phyloP scores from a whole-genome alignment of 2,888 invertebrate species.

The Auanema freiburgensis region DNA sequence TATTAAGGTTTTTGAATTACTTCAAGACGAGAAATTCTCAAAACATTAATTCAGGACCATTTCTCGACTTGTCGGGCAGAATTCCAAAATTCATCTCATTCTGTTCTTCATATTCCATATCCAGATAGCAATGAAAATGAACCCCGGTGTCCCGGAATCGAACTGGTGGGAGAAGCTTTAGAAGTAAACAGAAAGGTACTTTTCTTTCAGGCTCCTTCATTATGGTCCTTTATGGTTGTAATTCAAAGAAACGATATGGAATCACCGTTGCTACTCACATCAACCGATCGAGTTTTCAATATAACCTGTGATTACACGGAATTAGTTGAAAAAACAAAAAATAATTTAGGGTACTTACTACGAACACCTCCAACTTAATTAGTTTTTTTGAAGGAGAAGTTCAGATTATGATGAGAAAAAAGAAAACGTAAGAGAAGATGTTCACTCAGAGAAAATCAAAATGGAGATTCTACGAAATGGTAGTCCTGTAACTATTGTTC shows the following conservation, averaged over 20 bases:
- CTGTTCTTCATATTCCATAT: slow-evolving; percentile 55
- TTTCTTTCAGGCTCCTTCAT: slow-evolving; percentile 39
- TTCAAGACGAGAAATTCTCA: slow-evolving; percentile 4
- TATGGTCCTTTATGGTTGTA: slow-evolving; percentile 61
- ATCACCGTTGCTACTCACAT: slow-evolving; percentile 57
- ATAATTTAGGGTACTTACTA: not conserved
- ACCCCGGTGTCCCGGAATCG: slow-evolving; percentile 54
- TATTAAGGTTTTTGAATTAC: slow-evolving; percentile 37
- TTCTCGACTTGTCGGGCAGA: slow-evolving; percentile 34
- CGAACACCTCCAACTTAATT: not conserved
- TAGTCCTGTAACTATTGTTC: slow-evolving; percentile 53
- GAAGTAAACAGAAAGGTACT: not conserved
- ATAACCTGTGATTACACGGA: slow-evolving; percentile 61
- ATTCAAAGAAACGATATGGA: slow-evolving; percentile 57
- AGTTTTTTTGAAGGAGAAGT: not conserved
- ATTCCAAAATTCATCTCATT: slow-evolving; percentile 34
- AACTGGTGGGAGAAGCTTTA: slow-evolving; percentile 30
- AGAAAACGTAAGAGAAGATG: too few relatives aligned
- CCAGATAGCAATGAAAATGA: slow-evolving; percentile 50
- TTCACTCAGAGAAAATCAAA: slow-evolving; percentile 37
- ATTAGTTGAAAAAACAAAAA: slow-evolving; percentile 29
- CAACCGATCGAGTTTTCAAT: slow-evolving; percentile 60
- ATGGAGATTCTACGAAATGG: slow-evolving; percentile 57
- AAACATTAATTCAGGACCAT: slow-evolving; percentile 29
- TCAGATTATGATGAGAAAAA: not conserved